Evolutionary conservation across 2,797 vertebrate species (phyloP).

Genomic region (Sebastiscus albofasciatus): DNA sequence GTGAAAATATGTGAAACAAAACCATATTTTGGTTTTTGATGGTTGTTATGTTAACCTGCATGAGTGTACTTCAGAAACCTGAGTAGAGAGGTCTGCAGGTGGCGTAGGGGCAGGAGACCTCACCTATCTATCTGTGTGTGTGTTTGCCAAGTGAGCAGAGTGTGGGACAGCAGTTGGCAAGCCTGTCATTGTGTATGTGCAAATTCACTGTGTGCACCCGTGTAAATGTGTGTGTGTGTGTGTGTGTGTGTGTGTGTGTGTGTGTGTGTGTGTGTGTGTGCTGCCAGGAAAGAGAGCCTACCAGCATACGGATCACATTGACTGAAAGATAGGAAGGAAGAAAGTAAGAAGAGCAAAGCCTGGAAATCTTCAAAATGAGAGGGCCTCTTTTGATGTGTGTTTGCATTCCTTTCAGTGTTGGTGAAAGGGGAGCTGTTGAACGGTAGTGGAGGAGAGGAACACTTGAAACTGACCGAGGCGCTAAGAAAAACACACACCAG

Average conservation of each 20-base stretch:
- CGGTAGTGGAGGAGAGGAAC: constrained; percentile 71
- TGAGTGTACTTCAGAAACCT: constrained; percentile 62
- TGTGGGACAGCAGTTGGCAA: constrained; percentile 54
- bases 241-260: no score
- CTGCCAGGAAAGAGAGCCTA: constrained; percentile 63
- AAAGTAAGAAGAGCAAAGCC: constrained; percentile 66
- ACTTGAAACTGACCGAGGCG: constrained; percentile 74
- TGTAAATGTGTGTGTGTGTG: background rate
- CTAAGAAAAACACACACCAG: constrained; percentile 74
- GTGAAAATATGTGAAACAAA: constrained; percentile 50
- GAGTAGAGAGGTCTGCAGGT: constrained; percentile 68
- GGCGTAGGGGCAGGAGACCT: constrained; percentile 61
- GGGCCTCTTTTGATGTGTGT: constrained; percentile 80
- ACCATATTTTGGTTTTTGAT: constrained; percentile 45
- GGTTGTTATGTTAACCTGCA: constrained; percentile 62
- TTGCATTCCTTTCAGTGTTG: constrained; percentile 82
- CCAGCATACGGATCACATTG: constrained; percentile 65
- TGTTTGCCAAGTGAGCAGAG: constrained; percentile 61
- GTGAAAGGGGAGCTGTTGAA: constrained; percentile 78
- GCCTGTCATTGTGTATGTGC: constrained; percentile 14
- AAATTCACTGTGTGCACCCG: background rate
- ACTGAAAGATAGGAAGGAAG: constrained; percentile 72
- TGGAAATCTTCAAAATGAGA: constrained; percentile 70
- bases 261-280: background rate
- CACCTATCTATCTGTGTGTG: constrained; percentile 41